Base-by-base conservation (phyloP, 2,888 invertebrate genomes). In the Drosophila fulvimacula region DNA sequence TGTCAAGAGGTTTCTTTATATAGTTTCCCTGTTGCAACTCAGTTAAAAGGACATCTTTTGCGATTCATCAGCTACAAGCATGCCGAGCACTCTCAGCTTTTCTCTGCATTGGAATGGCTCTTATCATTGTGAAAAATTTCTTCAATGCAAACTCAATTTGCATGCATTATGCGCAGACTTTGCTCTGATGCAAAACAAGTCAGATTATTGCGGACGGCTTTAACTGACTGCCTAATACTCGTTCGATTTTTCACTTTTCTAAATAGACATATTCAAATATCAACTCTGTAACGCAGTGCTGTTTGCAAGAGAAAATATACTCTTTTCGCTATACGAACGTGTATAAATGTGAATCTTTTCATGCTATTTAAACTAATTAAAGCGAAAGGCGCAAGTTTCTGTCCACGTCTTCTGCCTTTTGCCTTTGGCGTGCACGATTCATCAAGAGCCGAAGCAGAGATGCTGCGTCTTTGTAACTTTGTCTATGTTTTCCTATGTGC, bases 351-450 rank as follows among this genome's bases (percentile, higher is more conserved):
- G 9, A 24, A n/a, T 24, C 24, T 24, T 64, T 61, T 39, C 52
- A 15, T 39, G 17, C 24, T 42, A 60, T 70, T 69, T 81, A 64
- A 79, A 71, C 69, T 73, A 81, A 83, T 83, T 81, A 74, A 53
- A 66, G 55, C 49, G 58, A 41, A 64, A 46, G 21, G 21, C 9
- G 32, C 17, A 59, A 58, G 27, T 53, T 63, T 39, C 46, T 24
- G 38, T 41, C 36, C 39, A 52, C 41, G 32, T 65, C 42, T 27
- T 65, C 19, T 17, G 24, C 11, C 38, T 49, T 21, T 24, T 61
- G 68, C 56, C 60, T 48, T 32, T 59, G 49, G 52, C 51, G 56
- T 51, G 17, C 52, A 44, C 15, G 36, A 21, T 58, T 24, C 52
- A 55, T 49, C 21, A 42, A 56, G 46, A 53, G 39, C 15, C 6